Evolutionary conservation across 2,113 vertebrate genomes (phyloP).

Genomic region (Vombatus ursinus): DNA sequence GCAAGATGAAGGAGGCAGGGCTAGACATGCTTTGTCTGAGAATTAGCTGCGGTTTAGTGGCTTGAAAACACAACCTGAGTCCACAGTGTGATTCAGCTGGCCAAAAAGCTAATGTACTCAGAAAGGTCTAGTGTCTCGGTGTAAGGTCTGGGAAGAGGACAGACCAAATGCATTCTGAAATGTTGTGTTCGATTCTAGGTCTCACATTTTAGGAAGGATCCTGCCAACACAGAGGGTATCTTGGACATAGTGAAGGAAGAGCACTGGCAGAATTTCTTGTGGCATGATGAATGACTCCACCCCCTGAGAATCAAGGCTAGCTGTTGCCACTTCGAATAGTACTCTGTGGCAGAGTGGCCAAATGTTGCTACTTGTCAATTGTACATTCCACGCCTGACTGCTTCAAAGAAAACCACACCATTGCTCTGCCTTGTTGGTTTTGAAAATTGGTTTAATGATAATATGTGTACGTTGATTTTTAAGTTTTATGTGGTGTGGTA

Average conservation of each 20-base stretch:
- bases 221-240: not conserved
- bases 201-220: too few species aligned
- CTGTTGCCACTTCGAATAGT: not conserved
- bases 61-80: too few species aligned
- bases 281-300: not conserved
- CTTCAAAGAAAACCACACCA: not conserved
- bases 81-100: too few species aligned
- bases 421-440: not conserved
- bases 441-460: not conserved
- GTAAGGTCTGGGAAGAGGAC: too few species aligned
- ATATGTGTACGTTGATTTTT: not conserved
- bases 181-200: too few species aligned
- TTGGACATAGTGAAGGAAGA: not conserved
- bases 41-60: too few species aligned
- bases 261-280: not conserved
- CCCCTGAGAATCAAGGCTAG: not conserved
- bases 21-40: too few species aligned
- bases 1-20: too few species aligned
- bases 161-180: too few species aligned
- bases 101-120: too few species aligned
- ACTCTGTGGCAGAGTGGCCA: not conserved
- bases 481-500: constrained; percentile 11
- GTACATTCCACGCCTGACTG: not conserved
- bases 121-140: too few species aligned
- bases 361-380: not conserved